Conservation (phyloP, 2,113 vertebrate genomes). For the Illadopsis cleaveri region DNA sequence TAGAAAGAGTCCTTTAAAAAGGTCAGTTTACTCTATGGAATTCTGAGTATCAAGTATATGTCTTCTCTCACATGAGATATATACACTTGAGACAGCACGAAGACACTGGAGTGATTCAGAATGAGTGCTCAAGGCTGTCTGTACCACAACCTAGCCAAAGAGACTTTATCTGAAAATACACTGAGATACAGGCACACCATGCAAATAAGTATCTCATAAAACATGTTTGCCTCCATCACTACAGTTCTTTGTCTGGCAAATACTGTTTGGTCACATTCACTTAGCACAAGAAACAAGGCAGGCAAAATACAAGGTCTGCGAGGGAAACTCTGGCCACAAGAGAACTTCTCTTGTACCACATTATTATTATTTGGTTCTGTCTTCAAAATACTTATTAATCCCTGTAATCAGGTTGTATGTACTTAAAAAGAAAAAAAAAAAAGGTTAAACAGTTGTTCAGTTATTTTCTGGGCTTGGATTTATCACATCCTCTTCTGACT, state of each 20-base stretch:
- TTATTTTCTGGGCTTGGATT: not conserved
- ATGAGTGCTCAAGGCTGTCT: not conserved
- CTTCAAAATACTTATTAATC: not conserved
- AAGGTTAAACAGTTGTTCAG: not conserved
- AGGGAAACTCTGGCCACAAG: not conserved
- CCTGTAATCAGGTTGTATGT: not conserved
- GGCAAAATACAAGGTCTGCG: not conserved
- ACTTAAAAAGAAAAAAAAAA: not conserved
- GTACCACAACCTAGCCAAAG: not conserved
- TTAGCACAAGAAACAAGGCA: not conserved
- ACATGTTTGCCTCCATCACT: not conserved
- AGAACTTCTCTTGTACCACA: not conserved
- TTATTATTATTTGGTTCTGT: not conserved
- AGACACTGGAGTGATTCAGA: not conserved
- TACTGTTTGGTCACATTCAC: not conserved
- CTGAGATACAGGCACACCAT: not conserved
- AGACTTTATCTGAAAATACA: not conserved
- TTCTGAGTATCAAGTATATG: not conserved
- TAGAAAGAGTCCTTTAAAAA: conserved; percentile 35
- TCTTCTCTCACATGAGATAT: not conserved
- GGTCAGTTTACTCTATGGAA: conserved; percentile 27
- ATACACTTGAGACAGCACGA: not conserved
- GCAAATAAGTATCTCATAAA: not conserved
- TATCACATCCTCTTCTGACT: not conserved
- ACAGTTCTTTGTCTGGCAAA: not conserved